Percentiles rank a stretch among this genome's conserved stretches.
These are phyloP conservation scores for Cataglyphis livida DNA, from an alignment of 2,888 invertebrate species.

Conservation along the genomic window DNA sequence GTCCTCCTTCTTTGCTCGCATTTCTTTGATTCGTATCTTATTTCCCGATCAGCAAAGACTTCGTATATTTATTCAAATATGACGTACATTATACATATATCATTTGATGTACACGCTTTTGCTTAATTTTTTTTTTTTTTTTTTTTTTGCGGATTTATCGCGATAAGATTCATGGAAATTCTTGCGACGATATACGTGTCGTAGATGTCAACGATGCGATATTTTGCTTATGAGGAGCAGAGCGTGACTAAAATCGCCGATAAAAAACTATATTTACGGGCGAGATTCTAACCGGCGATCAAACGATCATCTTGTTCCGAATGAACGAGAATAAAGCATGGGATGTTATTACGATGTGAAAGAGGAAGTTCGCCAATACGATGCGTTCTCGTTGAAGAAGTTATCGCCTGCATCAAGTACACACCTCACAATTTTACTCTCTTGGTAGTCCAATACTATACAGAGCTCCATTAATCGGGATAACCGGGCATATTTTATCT, in stretches of 20 bases:
- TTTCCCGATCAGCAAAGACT: not conserved
- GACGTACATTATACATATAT: not conserved
- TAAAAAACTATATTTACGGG: slow-evolving; percentile 21
- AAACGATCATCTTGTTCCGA: slow-evolving; percentile 31
- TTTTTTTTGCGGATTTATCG: not conserved
- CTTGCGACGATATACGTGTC: not conserved
- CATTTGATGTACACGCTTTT: not conserved
- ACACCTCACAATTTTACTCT: slow-evolving; percentile 27
- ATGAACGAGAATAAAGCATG: slow-evolving; percentile 9
- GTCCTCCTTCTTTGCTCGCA: not conserved
- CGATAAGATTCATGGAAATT: slow-evolving; percentile 1
- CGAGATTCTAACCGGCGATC: not conserved
- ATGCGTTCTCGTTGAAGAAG: slow-evolving; percentile 2
- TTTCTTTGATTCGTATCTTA: not conserved
- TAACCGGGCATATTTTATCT: slow-evolving; percentile 70
- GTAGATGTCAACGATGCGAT: not conserved
- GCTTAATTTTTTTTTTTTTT: not conserved
- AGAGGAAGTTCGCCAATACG: not conserved
- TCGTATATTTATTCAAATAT: not conserved
- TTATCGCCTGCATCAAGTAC: slow-evolving; percentile 31
- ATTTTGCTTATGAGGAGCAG: not conserved
- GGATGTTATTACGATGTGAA: slow-evolving; percentile 8
- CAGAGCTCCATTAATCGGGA: slow-evolving; percentile 54
- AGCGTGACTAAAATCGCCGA: slow-evolving; percentile 5
- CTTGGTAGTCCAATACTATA: not conserved